Evolutionary conservation across 1,140 invertebrate genomes (phyloP), one percentile per base, ranked within the genome.

Genomic region (Aphaenogaster rudis): DNA sequence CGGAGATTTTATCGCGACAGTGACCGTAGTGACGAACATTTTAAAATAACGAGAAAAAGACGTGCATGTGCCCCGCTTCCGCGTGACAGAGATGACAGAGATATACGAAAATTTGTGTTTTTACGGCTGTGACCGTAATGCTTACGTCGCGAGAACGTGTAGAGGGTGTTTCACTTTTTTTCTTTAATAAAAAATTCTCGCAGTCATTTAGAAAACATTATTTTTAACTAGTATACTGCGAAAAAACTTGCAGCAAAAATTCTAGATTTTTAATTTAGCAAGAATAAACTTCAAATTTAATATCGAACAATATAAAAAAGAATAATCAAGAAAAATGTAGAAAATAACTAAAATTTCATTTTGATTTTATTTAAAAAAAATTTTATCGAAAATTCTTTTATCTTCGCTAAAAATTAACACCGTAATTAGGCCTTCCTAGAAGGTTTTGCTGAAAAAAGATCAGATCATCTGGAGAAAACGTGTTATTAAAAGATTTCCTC

Each of bases 81-180:
- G 17, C 36, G 5, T n/a, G 48, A 74, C 64, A 17, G 39, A 72
- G 39, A 72, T n/a, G 48, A 74, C 64, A 17, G 39, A 72, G 39
- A 72, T 50, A 69, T 67, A 59, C 36, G 64, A 79, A 86, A 79
- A 79, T 88, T 88, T 52, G 66, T 86, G 52, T 86, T 79, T 79
- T 89, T 74, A 86, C 28, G n/a, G 21, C 42, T 33, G 13, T 21
- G 50, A 33, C 11, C 4, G 33, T 77, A 52, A 89, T 21, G 59
- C 52, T 21, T 36, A 52, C 42, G 33, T 66, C 13, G 42, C 13
- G 39, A 42, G 5, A 59, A 78, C 9, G n/a, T 36, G 11, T 36
- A 13, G 5, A 69, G 36, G 1, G 17, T 45, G 21, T 66, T n/a
- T 11, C 9, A 6, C 5, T 15, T 15, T 54, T 74, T 50, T 11